Evolutionary conservation across 2,113 vertebrate genomes (phyloP).

Genomic region (Syngnathus scovelli): DNA sequence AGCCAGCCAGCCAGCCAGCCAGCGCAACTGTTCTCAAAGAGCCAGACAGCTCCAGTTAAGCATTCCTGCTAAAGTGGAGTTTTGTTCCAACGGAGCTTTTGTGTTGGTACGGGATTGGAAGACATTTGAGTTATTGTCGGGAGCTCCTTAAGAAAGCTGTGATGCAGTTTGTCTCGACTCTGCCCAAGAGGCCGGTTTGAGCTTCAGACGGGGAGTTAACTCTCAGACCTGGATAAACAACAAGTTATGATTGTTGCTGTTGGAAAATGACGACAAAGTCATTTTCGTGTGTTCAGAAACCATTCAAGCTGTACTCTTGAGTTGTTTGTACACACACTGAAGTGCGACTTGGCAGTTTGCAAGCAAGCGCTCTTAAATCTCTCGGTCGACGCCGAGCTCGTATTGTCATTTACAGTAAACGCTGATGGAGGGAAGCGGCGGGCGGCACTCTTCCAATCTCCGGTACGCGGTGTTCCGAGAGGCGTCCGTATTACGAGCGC

Average conservation of each 20-base stretch:
- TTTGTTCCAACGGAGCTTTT: neutral
- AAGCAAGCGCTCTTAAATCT: slow-evolving; percentile 13
- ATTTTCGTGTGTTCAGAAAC: too few species aligned
- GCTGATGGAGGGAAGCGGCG: slow-evolving; percentile 17
- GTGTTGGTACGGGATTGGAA: neutral
- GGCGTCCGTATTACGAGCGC: slow-evolving; percentile 20
- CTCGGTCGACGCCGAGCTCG: slow-evolving; percentile 12
- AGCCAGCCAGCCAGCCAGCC: slow-evolving; percentile 17
- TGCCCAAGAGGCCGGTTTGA: neutral
- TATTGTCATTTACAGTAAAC: slow-evolving; percentile 25
- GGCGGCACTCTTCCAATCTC: slow-evolving; percentile 37
- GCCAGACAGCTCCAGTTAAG: slow-evolving; percentile 15
- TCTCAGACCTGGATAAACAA: neutral
- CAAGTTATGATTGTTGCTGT: too few species aligned
- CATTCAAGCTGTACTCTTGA: too few species aligned
- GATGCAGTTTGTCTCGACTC: neutral
- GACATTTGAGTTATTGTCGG: neutral
- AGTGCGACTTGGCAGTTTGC: neutral
- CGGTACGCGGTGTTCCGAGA: slow-evolving; percentile 18
- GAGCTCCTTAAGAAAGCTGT: neutral
- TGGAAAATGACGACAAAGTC: too few species aligned
- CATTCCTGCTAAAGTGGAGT: neutral
- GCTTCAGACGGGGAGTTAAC: neutral
- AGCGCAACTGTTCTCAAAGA: slow-evolving; percentile 27
- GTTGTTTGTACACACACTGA: too few species aligned